Evolutionary conservation across 2,888 invertebrate species (phyloP), one percentile per base, ranked within the genome.

Genomic region (Diaperis boleti): DNA sequence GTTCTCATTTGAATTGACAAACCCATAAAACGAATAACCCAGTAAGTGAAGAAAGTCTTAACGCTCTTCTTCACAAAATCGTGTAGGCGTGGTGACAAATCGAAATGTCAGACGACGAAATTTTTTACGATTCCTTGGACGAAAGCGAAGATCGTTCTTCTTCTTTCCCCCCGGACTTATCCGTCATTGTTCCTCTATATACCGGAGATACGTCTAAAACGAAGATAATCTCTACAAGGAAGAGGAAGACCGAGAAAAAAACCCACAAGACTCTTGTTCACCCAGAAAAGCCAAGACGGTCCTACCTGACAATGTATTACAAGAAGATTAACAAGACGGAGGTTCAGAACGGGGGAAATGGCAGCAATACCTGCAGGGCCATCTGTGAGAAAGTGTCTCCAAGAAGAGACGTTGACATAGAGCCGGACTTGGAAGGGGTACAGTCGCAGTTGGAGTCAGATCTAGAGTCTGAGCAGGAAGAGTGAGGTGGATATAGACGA

Each of bases 91-190:
- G n/a, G n/a, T n/a, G n/a, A n/a, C n/a, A n/a, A n/a, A n/a, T n/a
- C n/a, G n/a, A n/a, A n/a, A n/a, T 54, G 26, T 54, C 52, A 65
- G 49, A 42, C 29, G 41, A 59, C 20, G 65, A 65, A 42, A 42
- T 29, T 18, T 65, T 62, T 18, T 65, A 65, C 44, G 65, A 65
- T 41, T 65, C 65, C 3, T 35, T 65, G 2, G 65, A 65, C 11
- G 65, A 65, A 39, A 55, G 54, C 31, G 7, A 37, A 11, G 39
- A 35, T 11, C 15, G 44, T 14, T 10, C n/a, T 3, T 3, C 29
- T 7, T n/a, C n/a, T 7, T 1, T 29, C 7, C 31, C 31, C 44
- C 13, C 8, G 20, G 41, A 57, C 20, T 20, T 57, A 8, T 17
- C 14, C 8, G 3, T n/a, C 18, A 22, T 20, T 6, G 41, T 62